Evolutionary conservation across 2,888 invertebrate species (phyloP).

Genomic region (Drosophila koepferae): DNA sequence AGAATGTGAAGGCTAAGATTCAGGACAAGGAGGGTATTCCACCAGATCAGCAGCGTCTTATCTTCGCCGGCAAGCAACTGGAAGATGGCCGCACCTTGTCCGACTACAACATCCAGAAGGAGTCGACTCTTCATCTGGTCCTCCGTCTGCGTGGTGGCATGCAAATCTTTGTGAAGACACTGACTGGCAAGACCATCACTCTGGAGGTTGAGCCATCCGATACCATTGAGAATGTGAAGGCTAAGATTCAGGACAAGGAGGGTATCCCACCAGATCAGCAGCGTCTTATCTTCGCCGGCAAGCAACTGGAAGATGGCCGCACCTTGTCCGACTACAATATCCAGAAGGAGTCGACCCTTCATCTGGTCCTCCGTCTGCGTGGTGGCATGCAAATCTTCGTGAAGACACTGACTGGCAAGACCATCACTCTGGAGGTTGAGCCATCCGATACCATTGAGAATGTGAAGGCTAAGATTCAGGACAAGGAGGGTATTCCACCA

Average conservation of each 20-base stretch:
- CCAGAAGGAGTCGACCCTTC: conserved; percentile 96
- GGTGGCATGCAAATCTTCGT: conserved; percentile 88
- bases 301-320: conserved; percentile 96
- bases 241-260: conserved; percentile 76
- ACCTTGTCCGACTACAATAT: conserved; percentile 96
- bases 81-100: conserved; percentile 95
- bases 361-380: conserved; percentile 92
- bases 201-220: conserved; percentile 43
- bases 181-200: conserved; percentile 52
- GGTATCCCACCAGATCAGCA: conserved; percentile 79
- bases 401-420: conserved; percentile 53
- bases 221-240: conserved; percentile 70
- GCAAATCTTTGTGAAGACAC: conserved; percentile 54
- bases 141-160: conserved; percentile 95
- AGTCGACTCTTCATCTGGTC: conserved; percentile 87
- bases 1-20: conserved; percentile 79
- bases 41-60: conserved; percentile 81
- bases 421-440: conserved; percentile 25
- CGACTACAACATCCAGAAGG: conserved; percentile 86
- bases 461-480: no score
- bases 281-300: conserved; percentile 75
- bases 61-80: conserved; percentile 77
- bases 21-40: conserved; percentile 81
- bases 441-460: no score
- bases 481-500: no score